Evolutionary conservation across 2,888 invertebrate genomes (phyloP), one percentile per base, ranked within the genome.

Genomic region (Phymatocera aterrima): DNA sequence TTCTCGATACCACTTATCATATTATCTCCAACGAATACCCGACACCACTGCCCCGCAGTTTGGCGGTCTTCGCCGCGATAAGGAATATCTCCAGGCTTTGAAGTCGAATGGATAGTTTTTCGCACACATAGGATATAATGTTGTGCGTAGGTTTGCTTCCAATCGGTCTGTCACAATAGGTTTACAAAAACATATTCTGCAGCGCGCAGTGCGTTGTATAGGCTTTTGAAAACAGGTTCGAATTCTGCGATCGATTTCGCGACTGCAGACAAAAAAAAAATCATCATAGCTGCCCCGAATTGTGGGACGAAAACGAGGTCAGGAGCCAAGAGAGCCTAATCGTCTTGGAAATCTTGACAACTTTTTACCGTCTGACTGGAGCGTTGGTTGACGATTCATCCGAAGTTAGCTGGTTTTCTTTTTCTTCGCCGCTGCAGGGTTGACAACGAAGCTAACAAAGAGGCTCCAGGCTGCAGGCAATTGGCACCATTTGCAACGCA

Each of bases 1-100:
- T 72, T 51, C 21, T 28, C 72, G n/a, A 48, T 48, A 34, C 72
- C 51, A 48, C 72, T 51, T 34, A 34, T 34, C 72, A 48, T 72
- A 24, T 51, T 34, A 43, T 68, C 68, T 15, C 64, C 10, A 64
- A 64, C 64, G 37, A 37, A 37, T 43, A 24, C 21, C 43, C 24
- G n/a, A n/a, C 40, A 24, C 46, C 43, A 40, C 4, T 65, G 28
- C 12, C 24, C 46, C 37, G 34, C 15, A 28, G 40, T 68, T 68
- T 15, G 43, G 28, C 28, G 46, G 12, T 10, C 6, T 37, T 64
- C 21, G n/a, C 43, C 43, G 37, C 37, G 64, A 64, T 64, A 64
- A 64, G 64, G n/a, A 37, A 64, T 43, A 43, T 8, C 18, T 60
- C 8, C 21, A 21, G 64, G n/a, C 4, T 64, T 37, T 34, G 37